Base-by-base conservation (phyloP, 2,113 vertebrate species). In the Symphodus melops region DNA sequence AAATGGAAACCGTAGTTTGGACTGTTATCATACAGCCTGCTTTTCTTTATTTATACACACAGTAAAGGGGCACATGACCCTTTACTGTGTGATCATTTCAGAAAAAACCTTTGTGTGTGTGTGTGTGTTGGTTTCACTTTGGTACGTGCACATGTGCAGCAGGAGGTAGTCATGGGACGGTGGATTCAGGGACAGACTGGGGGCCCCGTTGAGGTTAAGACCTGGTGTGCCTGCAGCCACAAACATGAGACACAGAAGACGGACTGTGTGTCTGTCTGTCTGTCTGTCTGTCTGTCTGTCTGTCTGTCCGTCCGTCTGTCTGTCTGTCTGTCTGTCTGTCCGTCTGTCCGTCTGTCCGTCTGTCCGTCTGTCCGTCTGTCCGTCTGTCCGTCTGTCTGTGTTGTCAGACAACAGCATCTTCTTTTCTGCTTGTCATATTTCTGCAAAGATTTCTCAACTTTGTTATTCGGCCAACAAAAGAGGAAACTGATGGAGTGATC, bases 141-240 rank as follows among this genome's bases (percentile, higher is more conserved):
- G 62, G 17, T 53, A 28, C 0, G 4, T 81, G 80, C 88, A 89
- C 90, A 33, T 89, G 90, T 84, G 78, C 80, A 88, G 86, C 88
- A 86, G 79, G 42, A 86, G 90, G 57, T 3, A 73, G 86, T 90
- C 90, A 92, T 89, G 88, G 41, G 90, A 87, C 9, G 23, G 64
- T 16, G 25, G 56, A 79, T 79, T 72, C 57, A 78, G 68, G 78
- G 78, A 54, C 64, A 62, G 8, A 72, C 60, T 16, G 72, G 68
- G 77, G 84, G 85, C 66, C 68, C 20, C 2, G 16, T 1, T 62
- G 83, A 80, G 83, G 87, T 81, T 44, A 37, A 9, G 21, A 33
- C 14, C 36, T 20, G 12, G 0, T n/a, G 4, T 17, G 54, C 3
- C 52, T 1, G 56, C 0, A 25, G 69, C 19, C 55, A 42, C 9